Conservation (phyloP, 1,140 invertebrate genomes). For the Uloborus diversus region DNA sequence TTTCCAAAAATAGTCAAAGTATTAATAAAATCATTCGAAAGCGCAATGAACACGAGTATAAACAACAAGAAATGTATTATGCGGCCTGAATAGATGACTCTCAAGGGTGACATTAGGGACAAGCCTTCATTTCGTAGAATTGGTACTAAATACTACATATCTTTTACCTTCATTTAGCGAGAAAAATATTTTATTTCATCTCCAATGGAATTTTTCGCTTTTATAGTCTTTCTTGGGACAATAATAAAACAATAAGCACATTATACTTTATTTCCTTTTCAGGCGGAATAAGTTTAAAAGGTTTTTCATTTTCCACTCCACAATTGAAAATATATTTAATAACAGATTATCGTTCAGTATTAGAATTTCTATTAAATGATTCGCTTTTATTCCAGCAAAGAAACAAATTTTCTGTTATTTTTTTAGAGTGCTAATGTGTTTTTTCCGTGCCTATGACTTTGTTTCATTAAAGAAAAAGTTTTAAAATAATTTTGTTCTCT, state of each 20-base stretch:
- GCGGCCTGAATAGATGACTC: background rate
- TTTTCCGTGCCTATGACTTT: too few species aligned
- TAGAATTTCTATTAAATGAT: too few species aligned
- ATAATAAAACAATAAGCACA: constrained; percentile 3
- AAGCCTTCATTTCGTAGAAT: constrained; percentile 24
- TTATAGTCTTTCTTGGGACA: background rate
- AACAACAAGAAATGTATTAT: constrained; percentile 9
- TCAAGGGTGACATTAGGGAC: constrained; percentile 11
- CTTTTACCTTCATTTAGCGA: constrained; percentile 26
- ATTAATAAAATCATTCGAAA: background rate
- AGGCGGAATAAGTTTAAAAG: too few species aligned
- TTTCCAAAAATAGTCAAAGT: background rate
- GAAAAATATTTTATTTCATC: constrained; percentile 7
- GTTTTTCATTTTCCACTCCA: too few species aligned
- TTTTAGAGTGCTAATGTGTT: too few species aligned
- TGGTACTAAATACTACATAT: constrained; percentile 20
- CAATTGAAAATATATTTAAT: too few species aligned
- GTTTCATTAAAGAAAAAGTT: too few species aligned
- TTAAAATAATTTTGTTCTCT: too few species aligned
- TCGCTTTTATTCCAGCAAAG: too few species aligned
- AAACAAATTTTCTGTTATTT: too few species aligned
- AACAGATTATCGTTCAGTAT: too few species aligned
- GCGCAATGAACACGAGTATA: background rate
- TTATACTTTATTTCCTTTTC: too few species aligned
- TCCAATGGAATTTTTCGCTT: background rate